These are phyloP conservation scores for Aleiodes testaceus DNA, from an alignment of 2,888 invertebrate genomes.

Conservation along the genomic window DNA sequence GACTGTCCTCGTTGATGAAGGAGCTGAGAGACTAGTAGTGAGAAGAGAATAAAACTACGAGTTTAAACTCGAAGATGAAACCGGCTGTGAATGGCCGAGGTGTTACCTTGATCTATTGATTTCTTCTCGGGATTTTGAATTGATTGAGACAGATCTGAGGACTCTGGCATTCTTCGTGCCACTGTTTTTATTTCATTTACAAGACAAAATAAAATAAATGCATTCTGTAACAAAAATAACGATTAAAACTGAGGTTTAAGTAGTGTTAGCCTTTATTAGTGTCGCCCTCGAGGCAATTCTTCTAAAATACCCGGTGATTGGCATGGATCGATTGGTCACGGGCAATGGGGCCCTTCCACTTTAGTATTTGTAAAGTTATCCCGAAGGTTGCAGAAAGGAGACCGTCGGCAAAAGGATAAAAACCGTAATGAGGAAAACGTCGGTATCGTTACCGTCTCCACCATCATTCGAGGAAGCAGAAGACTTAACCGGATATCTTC, in stretches of 20 bases:
- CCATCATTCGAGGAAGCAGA: conserved; percentile 37
- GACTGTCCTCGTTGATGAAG: conserved; percentile 20
- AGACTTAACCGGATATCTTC: conserved; percentile 47
- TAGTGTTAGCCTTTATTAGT: not conserved
- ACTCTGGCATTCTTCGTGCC: conserved; percentile 45
- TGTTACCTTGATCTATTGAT: conserved; percentile 65
- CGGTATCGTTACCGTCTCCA: conserved; percentile 47
- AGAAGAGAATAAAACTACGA: conserved; percentile 43
- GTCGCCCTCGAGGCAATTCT: conserved; percentile 23
- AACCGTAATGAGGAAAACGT: conserved; percentile 50
- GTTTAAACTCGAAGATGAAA: conserved; percentile 39
- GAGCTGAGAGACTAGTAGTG: conserved; percentile 29
- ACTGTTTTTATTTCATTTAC: no score
- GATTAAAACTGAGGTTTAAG: no score
- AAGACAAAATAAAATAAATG: no score
- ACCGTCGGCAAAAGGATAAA: conserved; percentile 51
- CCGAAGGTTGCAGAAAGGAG: conserved; percentile 34
- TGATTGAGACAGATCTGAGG: conserved; percentile 56
- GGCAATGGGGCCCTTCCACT: conserved; percentile 42
- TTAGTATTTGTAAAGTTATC: conserved; percentile 12
- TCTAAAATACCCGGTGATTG: conserved; percentile 50
- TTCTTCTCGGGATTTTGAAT: conserved; percentile 55
- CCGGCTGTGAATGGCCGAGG: conserved; percentile 54
- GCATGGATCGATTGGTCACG: conserved; percentile 50
- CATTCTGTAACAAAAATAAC: no score